These are phyloP conservation scores for Dolomedes plantarius DNA, from an alignment of 2,888 invertebrate species.

Conservation along the genomic window DNA sequence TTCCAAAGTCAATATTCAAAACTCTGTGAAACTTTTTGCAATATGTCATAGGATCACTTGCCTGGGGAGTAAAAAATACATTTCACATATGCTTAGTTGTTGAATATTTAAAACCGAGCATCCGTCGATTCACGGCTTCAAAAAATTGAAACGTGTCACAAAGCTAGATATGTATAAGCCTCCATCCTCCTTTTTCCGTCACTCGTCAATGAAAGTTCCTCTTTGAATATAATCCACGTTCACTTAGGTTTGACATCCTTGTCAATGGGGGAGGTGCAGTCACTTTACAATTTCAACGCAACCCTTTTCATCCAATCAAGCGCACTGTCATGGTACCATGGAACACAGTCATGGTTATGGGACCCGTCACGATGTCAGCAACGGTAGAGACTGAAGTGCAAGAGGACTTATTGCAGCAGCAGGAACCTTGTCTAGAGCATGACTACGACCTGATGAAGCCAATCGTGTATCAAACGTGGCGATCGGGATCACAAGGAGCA, in stretches of 20 bases:
- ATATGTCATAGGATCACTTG: no score
- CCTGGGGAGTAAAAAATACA: no score
- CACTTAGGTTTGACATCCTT: constrained; percentile 88
- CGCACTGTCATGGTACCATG: constrained; percentile 95
- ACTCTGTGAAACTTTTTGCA: no score
- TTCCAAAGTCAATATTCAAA: no score
- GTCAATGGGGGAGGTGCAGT: constrained; percentile 99
- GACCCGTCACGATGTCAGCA: constrained; percentile 84
- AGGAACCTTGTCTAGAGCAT: constrained; percentile 87
- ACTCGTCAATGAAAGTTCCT: no score
- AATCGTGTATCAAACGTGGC: constrained; percentile 94
- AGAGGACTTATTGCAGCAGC: constrained; percentile 79
- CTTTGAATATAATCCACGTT: no score
- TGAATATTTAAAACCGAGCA: no score
- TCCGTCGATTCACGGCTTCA: no score
- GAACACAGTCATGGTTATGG: constrained; percentile 96
- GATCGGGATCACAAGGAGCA: constrained; percentile 95
- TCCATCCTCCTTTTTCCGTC: no score
- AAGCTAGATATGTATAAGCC: no score
- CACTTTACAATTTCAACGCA: constrained; percentile 93
- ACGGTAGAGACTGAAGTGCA: constrained; percentile 80
- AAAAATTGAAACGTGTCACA: no score
- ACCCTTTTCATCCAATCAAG: constrained; percentile 91
- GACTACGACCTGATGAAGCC: constrained; percentile 96
- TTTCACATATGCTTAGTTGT: no score